Evolutionary conservation across 1,140 invertebrate genomes (phyloP).

Genomic region (Hylaeus anthracinus): DNA sequence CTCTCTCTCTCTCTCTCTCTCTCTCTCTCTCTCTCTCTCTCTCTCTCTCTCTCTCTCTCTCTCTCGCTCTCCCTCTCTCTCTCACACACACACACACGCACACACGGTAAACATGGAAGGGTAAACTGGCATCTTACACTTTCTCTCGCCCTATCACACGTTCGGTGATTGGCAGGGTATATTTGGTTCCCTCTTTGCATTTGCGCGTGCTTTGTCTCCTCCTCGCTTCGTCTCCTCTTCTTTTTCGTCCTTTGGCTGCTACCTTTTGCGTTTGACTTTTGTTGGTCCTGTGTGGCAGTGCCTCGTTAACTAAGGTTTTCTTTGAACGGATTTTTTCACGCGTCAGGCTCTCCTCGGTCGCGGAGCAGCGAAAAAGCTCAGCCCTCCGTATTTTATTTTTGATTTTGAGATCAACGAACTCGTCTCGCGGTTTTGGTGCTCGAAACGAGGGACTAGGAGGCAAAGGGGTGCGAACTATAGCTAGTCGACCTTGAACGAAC

Average conservation of each 20-base stretch:
- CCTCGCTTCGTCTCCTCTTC: not conserved
- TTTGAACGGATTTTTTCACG: not conserved
- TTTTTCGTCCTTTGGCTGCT: conserved; percentile 1
- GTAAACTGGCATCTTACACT: conserved; percentile 24
- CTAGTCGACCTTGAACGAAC: no score
- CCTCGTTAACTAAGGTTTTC: conserved; percentile 59
- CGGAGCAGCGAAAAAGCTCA: conserved; percentile 10
- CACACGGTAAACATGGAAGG: conserved; percentile 44
- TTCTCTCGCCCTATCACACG: not conserved
- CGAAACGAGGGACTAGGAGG: conserved; percentile 12
- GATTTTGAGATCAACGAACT: not conserved
- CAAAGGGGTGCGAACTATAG: conserved; percentile 3
- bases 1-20: no score
- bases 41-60: conserved; percentile 8
- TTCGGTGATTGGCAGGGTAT: conserved; percentile 26
- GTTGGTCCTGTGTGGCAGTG: conserved; percentile 78
- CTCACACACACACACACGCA: conserved; percentile 15
- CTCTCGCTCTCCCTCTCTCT: not conserved
- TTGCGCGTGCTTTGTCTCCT: not conserved
- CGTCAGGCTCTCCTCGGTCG: not conserved
- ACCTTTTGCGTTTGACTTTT: conserved; percentile 15
- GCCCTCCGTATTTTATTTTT: no score
- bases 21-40: not conserved
- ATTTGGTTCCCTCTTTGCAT: conserved; percentile 36
- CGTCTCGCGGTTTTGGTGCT: not conserved